Evolutionary conservation across 2,113 vertebrate species (phyloP).

Genomic region (Lycocorax pyrrhopterus): DNA sequence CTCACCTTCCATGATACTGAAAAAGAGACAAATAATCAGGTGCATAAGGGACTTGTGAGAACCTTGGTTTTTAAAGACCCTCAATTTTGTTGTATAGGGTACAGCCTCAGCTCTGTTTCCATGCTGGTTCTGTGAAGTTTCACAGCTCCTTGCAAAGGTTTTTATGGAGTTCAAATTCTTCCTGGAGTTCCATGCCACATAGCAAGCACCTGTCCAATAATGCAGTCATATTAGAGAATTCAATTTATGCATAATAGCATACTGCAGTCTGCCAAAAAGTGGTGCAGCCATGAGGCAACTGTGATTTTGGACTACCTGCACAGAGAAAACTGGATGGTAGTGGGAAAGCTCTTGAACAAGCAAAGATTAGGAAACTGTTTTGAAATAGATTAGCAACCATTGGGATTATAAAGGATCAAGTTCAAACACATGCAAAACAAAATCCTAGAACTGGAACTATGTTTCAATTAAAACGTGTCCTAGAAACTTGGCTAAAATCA

Average conservation of each 20-base stretch:
- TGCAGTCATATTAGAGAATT: not conserved
- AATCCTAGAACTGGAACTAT: not conserved
- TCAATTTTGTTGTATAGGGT: not conserved
- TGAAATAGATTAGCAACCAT: not conserved
- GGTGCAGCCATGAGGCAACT: not conserved
- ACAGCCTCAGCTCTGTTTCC: not conserved
- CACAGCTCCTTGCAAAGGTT: not conserved
- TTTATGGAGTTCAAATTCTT: not conserved
- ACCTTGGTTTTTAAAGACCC: not conserved
- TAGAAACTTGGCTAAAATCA: slow-evolving; percentile 31
- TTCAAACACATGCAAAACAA: not conserved
- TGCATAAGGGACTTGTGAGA: not conserved
- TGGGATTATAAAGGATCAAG: not conserved
- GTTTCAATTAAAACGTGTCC: slow-evolving; percentile 31
- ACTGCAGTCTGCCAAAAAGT: not conserved
- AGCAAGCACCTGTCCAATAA: not conserved
- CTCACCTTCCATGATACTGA: not conserved
- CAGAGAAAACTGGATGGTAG: not conserved
- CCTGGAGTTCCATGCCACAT: not conserved
- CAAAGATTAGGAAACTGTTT: not conserved
- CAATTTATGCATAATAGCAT: not conserved
- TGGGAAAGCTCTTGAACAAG: slow-evolving; percentile 1
- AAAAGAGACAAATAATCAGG: not conserved
- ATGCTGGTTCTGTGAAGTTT: not conserved
- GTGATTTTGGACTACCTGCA: not conserved